Evolutionary conservation across 1,140 invertebrate species (phyloP).

Genomic region (Leptinotarsa undecemlineata): DNA sequence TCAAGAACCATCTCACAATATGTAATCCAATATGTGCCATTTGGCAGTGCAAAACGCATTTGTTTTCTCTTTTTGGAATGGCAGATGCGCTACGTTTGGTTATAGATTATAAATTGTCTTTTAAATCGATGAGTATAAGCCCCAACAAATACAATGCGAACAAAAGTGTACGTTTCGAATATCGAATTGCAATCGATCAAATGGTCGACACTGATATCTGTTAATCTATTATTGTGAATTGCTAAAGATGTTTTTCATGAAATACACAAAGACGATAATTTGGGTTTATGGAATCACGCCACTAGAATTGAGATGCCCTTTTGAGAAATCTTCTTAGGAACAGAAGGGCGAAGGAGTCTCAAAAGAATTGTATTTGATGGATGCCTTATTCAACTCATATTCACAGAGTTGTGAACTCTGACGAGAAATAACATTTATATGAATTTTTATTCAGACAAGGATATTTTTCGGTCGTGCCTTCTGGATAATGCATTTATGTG

Average conservation of each 20-base stretch:
- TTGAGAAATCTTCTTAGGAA: not conserved
- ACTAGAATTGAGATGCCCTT: constrained; percentile 2
- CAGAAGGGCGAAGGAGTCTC: not conserved
- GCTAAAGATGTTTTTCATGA: constrained; percentile 18
- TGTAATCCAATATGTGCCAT: constrained; percentile 23
- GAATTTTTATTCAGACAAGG: no score
- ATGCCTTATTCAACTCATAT: not conserved
- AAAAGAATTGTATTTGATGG: constrained; percentile 1
- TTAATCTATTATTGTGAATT: constrained; percentile 18
- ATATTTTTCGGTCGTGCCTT: no score
- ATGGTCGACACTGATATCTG: constrained; percentile 26
- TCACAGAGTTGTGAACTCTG: no score
- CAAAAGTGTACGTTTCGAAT: constrained; percentile 23
- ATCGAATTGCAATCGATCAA: constrained; percentile 25
- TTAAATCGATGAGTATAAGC: constrained; percentile 23
- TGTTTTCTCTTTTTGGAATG: constrained; percentile 12
- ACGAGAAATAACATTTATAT: no score
- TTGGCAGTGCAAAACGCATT: constrained; percentile 20
- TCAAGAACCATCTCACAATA: constrained; percentile 21
- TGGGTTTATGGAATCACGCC: constrained; percentile 18
- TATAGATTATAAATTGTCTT: constrained; percentile 29
- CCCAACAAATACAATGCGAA: constrained; percentile 15
- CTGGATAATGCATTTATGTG: no score
- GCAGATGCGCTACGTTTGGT: constrained; percentile 23
- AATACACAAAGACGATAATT: constrained; percentile 20